Evolutionary conservation across 2,113 vertebrate species (phyloP), one percentile per base, ranked within the genome.

Genomic region (Chionis minor): DNA sequence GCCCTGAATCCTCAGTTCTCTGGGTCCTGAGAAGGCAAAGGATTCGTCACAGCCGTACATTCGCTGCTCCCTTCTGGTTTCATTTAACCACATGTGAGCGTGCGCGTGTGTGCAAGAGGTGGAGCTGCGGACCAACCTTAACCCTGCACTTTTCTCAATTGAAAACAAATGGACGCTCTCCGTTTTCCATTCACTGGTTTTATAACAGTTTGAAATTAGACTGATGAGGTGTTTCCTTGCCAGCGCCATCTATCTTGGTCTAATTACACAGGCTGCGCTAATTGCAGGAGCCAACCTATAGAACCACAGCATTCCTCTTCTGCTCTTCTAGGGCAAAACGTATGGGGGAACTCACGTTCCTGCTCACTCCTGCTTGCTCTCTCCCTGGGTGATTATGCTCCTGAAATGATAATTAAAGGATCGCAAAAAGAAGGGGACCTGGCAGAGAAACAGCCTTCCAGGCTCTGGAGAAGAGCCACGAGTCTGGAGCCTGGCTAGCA

Each of bases 151-250:
- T 95, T 85, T 79, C 95, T 75, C 47, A 42, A 71, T 18, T 94
- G 95, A 78, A 89, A 94, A 45, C 93, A 95, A 86, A 95, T 26
- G 88, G 56, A 4, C 0, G 0, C 24, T 56, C 73, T 55, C 62
- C 8, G 8, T 59, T 94, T 81, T 45, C 88, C 86, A 30, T 45
- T 30, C 45, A 9, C 83, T 86, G 96, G 94, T 97, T 97, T 97
- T 97, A 89, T 30, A 67, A 22, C 10, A 65, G 89, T 16, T 95
- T 78, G 90, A 85, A 94, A 96, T 97, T 75, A 84, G 69, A 13
- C 49, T 75, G 72, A 83, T 87, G 79, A 81, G 84, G 79, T 58
- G 63, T 52, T 94, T 83, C 86, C 88, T 93, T 88, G 81, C 83
- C 96, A 93, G 73, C 51, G 23, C 66, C 24, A 10, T 89, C 88